Conservation (phyloP, 2,888 invertebrate species). For the Tetrapedia diversipes region DNA sequence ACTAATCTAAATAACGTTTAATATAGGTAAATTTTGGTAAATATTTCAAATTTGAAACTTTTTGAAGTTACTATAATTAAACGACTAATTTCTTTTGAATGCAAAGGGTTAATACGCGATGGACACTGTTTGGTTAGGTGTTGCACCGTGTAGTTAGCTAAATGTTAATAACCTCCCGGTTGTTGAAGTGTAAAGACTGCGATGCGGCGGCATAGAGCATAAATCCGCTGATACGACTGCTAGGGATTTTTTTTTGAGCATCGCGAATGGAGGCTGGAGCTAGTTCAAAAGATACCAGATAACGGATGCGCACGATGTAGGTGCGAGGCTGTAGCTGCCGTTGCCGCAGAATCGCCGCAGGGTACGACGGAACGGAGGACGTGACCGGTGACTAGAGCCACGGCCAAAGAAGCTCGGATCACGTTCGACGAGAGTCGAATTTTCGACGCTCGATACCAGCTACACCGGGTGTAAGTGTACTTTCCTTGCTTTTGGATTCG, state of each 20-base stretch:
- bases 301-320: conserved; percentile 56
- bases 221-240: conserved; percentile 75
- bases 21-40: too few relatives aligned
- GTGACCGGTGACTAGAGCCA: conserved; percentile 47
- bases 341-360: conserved; percentile 52
- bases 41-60: too few relatives aligned
- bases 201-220: conserved; percentile 68
- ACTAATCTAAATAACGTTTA: too few relatives aligned
- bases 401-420: conserved; percentile 21
- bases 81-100: too few relatives aligned
- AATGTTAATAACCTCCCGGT: too few relatives aligned
- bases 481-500: background rate
- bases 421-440: conserved; percentile 26
- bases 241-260: conserved; percentile 67
- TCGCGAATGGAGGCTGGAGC: conserved; percentile 63
- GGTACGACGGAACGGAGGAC: conserved; percentile 37
- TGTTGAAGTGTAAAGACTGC: too few relatives aligned
- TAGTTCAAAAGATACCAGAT: conserved; percentile 72
- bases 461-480: too few relatives aligned
- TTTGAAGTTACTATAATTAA: too few relatives aligned
- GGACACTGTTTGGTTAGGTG: too few relatives aligned
- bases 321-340: conserved; percentile 43
- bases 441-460: conserved; percentile 17
- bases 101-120: too few relatives aligned
- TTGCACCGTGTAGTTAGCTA: too few relatives aligned